These are phyloP conservation scores for Trichopria drosophilae DNA, from an alignment of 2,888 invertebrate genomes.

Conservation along the genomic window DNA sequence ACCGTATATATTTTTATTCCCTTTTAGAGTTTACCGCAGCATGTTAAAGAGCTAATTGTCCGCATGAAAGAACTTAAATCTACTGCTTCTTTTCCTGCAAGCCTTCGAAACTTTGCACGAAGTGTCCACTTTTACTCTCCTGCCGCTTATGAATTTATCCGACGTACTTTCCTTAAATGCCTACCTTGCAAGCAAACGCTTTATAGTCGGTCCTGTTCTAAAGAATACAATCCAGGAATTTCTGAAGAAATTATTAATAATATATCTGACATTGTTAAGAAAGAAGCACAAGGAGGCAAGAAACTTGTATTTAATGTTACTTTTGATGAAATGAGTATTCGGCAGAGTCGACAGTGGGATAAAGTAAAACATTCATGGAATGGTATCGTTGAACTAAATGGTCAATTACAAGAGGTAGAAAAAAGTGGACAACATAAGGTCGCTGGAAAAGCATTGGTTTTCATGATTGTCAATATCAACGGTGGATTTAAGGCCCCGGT, in stretches of 20 bases:
- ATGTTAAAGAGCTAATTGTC: neutral
- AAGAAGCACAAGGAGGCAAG: slow-evolving; percentile 11
- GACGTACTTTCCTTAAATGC: slow-evolving; percentile 1
- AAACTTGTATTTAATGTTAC: slow-evolving; percentile 26
- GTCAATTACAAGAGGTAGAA: slow-evolving; percentile 11
- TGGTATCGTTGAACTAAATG: slow-evolving; percentile 22
- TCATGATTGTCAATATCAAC: slow-evolving; percentile 26
- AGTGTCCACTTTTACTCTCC: slow-evolving; percentile 3
- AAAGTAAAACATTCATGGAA: slow-evolving; percentile 20
- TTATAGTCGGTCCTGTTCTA: neutral
- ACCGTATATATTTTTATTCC: too few relatives aligned
- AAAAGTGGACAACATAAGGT: slow-evolving; percentile 3
- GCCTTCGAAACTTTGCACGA: slow-evolving; percentile 1
- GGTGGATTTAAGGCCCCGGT: slow-evolving; percentile 27
- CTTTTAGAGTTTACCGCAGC: too few relatives aligned
- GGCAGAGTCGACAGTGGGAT: slow-evolving; percentile 12
- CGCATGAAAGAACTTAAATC: neutral
- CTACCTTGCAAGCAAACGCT: neutral
- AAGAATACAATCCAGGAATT: neutral
- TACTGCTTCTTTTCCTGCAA: neutral
- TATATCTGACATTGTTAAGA: neutral
- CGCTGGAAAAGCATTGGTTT: slow-evolving; percentile 19
- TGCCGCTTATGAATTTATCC: neutral
- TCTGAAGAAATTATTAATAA: neutral
- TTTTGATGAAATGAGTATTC: slow-evolving; percentile 12